These are phyloP conservation scores for Blastobasis lacticolella DNA, from an alignment of 2,888 invertebrate species.

Conservation along the genomic window DNA sequence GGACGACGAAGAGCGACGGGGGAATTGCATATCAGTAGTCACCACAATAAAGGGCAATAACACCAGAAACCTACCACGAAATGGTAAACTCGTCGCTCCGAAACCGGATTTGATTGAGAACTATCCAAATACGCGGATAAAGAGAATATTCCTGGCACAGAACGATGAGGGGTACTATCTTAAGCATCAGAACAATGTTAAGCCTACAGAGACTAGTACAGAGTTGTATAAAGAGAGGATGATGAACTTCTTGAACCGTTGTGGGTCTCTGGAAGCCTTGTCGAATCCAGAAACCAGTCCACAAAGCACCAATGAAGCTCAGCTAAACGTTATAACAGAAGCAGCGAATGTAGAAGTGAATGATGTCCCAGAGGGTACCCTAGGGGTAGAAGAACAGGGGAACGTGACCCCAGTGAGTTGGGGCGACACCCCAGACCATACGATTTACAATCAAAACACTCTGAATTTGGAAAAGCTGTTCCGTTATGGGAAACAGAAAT, in stretches of 20 bases:
- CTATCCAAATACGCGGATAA: slow-evolving; percentile 69
- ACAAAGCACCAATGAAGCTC: slow-evolving; percentile 46
- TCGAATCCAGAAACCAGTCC: slow-evolving; percentile 45
- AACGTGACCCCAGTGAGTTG: slow-evolving; percentile 46
- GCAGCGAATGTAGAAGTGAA: slow-evolving; percentile 28
- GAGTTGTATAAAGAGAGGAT: slow-evolving; percentile 65
- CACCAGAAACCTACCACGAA: slow-evolving; percentile 47
- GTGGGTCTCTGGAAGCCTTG: slow-evolving; percentile 48
- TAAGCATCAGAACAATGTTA: slow-evolving; percentile 58
- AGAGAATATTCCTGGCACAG: slow-evolving; percentile 63
- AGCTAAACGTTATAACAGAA: slow-evolving; percentile 49
- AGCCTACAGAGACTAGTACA: slow-evolving; percentile 57
- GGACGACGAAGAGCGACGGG: slow-evolving; percentile 56
- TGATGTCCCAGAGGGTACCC: slow-evolving; percentile 7
- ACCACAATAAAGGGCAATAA: slow-evolving; percentile 73
- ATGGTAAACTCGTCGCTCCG: slow-evolving; percentile 50
- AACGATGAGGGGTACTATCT: slow-evolving; percentile 58
- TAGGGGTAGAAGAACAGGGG: slow-evolving; percentile 10
- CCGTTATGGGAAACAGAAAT: slow-evolving; percentile 36
- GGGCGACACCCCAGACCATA: slow-evolving; percentile 60
- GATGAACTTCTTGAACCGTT: slow-evolving; percentile 59
- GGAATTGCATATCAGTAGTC: slow-evolving; percentile 68
- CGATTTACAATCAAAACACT: slow-evolving; percentile 63
- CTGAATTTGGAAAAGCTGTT: slow-evolving; percentile 61
- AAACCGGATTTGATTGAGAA: slow-evolving; percentile 72